These are phyloP conservation scores for Papilio polyxenes DNA, from an alignment of 1,140 invertebrate genomes.

Conservation along the genomic window DNA sequence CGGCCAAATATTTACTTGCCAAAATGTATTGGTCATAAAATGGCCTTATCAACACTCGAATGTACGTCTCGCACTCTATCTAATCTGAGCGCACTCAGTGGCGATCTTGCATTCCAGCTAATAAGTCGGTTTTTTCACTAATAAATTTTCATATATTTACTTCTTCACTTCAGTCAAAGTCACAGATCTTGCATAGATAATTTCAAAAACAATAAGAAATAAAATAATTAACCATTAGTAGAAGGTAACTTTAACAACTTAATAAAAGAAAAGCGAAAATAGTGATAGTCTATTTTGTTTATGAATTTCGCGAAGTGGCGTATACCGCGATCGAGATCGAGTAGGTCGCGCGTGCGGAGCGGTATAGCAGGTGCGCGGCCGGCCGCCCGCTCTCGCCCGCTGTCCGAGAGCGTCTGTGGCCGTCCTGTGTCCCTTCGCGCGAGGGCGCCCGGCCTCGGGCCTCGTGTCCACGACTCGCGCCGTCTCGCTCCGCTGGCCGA, in stretches of 20 bases:
- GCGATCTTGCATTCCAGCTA: conserved; percentile 62
- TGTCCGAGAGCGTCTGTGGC: conserved; percentile 79
- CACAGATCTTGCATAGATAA: conserved; percentile 38
- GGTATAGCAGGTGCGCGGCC: conserved; percentile 74
- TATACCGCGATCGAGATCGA: conserved; percentile 71
- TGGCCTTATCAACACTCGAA: conserved; percentile 73
- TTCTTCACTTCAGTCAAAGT: conserved; percentile 64
- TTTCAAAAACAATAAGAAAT: conserved; percentile 42
- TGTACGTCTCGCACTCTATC: conserved; percentile 68
- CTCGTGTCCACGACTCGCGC: conserved; percentile 71
- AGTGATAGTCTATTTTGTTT: conserved; percentile 61
- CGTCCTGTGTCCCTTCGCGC: conserved; percentile 78
- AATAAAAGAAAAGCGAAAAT: conserved; percentile 39
- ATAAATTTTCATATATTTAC: conserved; percentile 50
- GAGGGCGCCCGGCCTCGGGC: conserved; percentile 75
- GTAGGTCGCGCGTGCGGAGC: conserved; percentile 67
- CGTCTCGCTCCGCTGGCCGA: conserved; percentile 75
- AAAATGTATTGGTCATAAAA: conserved; percentile 65
- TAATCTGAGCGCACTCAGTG: conserved; percentile 68
- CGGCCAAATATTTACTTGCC: conserved; percentile 56
- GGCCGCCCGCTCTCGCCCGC: conserved; percentile 79
- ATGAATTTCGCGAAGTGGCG: conserved; percentile 53
- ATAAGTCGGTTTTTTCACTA: conserved; percentile 57
- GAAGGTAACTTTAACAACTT: conserved; percentile 36
- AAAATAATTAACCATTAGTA: conserved; percentile 42